Evolutionary conservation across 2,888 invertebrate genomes (phyloP), one percentile per base, ranked within the genome.

Genomic region (Odontocolon sp.): DNA sequence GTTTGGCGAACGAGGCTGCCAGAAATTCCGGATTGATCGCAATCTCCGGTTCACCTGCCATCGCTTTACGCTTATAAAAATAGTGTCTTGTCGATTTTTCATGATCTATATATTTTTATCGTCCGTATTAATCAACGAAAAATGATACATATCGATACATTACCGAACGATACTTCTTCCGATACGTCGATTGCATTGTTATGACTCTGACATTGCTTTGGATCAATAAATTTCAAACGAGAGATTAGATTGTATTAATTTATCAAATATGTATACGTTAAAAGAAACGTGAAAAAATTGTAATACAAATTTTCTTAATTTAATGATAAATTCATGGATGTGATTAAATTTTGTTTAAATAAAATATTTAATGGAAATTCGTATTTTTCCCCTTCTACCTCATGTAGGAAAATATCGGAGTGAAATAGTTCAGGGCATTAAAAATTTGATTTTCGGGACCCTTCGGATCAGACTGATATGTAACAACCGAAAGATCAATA

Each of bases 1-100:
- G 69, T 71, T 69, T 78, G 33, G 77, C 72, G 5, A 74, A 77
- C 68, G 79, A 79, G 36, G 77, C 75, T 42, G 74, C 45, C 5
- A 72, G 77, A 45, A 80, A 69, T 68, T 74, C 79, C 21, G 78
- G 66, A 28, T 23, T 71, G 23, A 56, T 78, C 40, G 28, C 70
- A 11, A 45, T 70, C 47, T 18, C 64, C 23, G 21, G 70, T 14
- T 59, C 78, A 8, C 64, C 63, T 1, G 36, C 71, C 38, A 11
- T 70, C 18, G 67, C 61, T 3, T 50, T 71, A 14, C 75, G 56
- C n/a, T 63, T 77, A 16, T 77, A 77, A 71, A 40, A 45, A 14
- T 57, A 18, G n/a, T 26, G 31, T 33, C 2, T 31, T 63, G 59
- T 23, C 50, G n/a, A 64, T 31, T 38, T 5, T 40, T 28, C 31